A percentile compares a stretch with the other conserved stretches of the same genome.
Conservation (phyloP, 1,140 invertebrate genomes). For the Acromyrmex echinatior region DNA sequence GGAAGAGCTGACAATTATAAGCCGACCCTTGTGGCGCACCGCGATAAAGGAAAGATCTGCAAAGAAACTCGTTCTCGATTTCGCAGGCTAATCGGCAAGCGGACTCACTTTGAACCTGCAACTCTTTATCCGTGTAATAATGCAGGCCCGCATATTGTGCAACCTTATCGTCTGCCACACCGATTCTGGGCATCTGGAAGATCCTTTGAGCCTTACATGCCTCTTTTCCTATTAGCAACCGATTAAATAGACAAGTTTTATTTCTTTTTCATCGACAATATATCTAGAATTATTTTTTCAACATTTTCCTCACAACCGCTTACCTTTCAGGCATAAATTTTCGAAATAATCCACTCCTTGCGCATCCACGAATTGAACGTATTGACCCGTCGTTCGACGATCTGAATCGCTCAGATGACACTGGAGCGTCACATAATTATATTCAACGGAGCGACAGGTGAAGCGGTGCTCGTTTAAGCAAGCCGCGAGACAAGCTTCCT, state of each 20-base stretch:
- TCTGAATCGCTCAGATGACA: constrained; percentile 96
- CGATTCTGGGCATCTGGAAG: constrained; percentile 93
- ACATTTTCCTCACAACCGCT: neutral
- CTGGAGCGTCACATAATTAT: constrained; percentile 96
- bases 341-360: constrained; percentile 98
- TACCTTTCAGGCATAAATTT: constrained; percentile 96
- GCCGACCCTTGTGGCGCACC: constrained; percentile 91
- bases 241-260: neutral
- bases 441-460: constrained; percentile 96
- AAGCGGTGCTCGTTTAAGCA: constrained; percentile 97
- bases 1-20: constrained; percentile 97
- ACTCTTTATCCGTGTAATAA: constrained; percentile 97
- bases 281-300: neutral
- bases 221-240: constrained; percentile 88
- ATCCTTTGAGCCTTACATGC: constrained; percentile 93
- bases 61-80: constrained; percentile 97
- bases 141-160: constrained; percentile 96
- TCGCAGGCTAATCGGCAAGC: constrained; percentile 96
- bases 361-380: constrained; percentile 94
- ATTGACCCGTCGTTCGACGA: constrained; percentile 93
- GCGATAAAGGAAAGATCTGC: constrained; percentile 95
- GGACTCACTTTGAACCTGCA: constrained; percentile 93
- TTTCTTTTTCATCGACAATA: neutral
- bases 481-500: constrained; percentile 96
- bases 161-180: constrained; percentile 95